Conservation (phyloP, 2,113 vertebrate species). For the Typhlomys cinereus region DNA sequence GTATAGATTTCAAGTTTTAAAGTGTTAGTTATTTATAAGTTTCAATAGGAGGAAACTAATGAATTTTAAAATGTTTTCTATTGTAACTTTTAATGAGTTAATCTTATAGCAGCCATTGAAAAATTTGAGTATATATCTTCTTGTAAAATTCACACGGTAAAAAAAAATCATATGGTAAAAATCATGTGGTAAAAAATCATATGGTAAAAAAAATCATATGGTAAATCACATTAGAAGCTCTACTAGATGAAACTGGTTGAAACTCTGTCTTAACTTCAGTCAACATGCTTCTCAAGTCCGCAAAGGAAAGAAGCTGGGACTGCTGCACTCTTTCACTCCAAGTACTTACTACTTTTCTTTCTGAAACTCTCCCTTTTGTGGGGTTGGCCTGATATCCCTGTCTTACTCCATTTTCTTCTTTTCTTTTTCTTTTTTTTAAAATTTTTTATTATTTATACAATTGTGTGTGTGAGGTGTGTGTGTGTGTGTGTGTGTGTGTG, state of each 20-base stretch:
- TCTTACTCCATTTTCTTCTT: background rate
- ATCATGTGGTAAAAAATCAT: background rate
- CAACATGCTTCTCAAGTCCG: background rate
- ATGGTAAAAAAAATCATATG: background rate
- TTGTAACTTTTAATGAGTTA: slow-evolving; percentile 12
- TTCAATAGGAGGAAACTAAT: background rate
- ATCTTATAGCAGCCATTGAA: background rate
- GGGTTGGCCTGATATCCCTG: background rate
- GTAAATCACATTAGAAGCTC: background rate
- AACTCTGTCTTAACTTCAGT: background rate
- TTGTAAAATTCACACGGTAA: no score
- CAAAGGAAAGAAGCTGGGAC: background rate
- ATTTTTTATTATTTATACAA: no score
- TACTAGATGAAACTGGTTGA: background rate
- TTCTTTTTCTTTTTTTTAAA: no score
- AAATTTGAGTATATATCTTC: background rate
- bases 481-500: no score
- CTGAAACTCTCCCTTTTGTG: background rate
- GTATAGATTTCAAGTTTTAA: background rate
- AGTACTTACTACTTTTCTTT: background rate
- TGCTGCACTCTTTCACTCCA: background rate
- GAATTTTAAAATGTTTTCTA: background rate
- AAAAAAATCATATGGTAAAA: no score
- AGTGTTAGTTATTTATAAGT: background rate
- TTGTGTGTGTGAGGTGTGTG: no score